Percentiles rank a stretch among this genome's conserved stretches.
phyloP scores from a whole-genome alignment of 1,140 invertebrate species.

The Stegodyphus mimosarum region DNA sequence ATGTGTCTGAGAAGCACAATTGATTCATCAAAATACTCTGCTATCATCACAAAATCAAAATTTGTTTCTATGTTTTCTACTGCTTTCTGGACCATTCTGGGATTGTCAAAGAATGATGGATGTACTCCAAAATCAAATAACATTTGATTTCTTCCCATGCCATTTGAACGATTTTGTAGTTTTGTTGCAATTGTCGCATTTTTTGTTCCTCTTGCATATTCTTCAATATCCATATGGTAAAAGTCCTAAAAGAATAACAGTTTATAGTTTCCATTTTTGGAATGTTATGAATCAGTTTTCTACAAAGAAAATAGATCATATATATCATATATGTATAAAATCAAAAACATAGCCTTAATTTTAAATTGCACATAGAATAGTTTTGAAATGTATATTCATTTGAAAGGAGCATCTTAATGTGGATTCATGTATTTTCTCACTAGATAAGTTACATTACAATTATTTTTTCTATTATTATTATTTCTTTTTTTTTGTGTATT shows the following conservation, averaged over 20 bases:
- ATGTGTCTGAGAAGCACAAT: conserved; percentile 70
- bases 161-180: conserved; percentile 45
- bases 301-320: too few species aligned
- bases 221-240: conserved; percentile 55
- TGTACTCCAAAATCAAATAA: conserved; percentile 67
- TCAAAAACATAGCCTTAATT: too few species aligned
- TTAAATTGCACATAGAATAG: too few species aligned
- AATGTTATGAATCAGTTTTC: too few species aligned
- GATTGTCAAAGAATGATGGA: conserved; percentile 62
- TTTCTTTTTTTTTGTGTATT: too few species aligned
- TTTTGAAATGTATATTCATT: too few species aligned
- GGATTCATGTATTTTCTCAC: too few species aligned
- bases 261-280: too few species aligned
- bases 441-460: too few species aligned
- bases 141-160: conserved; percentile 68
- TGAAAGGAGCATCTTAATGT: too few species aligned
- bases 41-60: conserved; percentile 72
- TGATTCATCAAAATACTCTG: conserved; percentile 72
- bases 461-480: too few species aligned
- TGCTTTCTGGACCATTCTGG: conserved; percentile 56
- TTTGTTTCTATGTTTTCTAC: conserved; percentile 67
- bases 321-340: too few species aligned
- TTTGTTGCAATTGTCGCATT: conserved; percentile 21
- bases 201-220: conserved; percentile 54
- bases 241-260: conserved; percentile 49